Percentiles rank a stretch among this genome's conserved stretches.
These are phyloP conservation scores for Hololepta plana DNA, from an alignment of 2,888 invertebrate genomes.

Conservation along the genomic window DNA sequence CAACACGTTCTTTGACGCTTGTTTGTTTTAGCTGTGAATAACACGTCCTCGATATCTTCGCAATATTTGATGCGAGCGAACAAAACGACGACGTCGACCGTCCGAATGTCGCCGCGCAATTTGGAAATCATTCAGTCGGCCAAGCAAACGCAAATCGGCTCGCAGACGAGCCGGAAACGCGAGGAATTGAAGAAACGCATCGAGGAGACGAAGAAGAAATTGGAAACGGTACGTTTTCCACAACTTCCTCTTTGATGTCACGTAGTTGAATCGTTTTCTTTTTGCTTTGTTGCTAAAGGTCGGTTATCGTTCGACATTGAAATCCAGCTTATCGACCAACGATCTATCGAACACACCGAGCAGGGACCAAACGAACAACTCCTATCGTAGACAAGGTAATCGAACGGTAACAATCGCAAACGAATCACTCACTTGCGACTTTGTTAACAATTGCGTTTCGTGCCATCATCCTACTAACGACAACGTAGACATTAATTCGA, in stretches of 20 bases:
- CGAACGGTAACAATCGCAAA: no score
- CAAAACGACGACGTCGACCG: slow-evolving; percentile 16
- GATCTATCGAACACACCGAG: slow-evolving; percentile 59
- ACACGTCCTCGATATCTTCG: slow-evolving; percentile 42
- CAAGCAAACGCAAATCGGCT: slow-evolving; percentile 36
- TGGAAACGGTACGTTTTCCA: slow-evolving; percentile 59
- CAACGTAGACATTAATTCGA: no score
- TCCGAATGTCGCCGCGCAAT: slow-evolving; percentile 24
- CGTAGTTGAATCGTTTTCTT: not conserved
- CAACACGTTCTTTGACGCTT: no score
- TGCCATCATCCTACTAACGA: slow-evolving; percentile 1
- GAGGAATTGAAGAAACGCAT: slow-evolving; percentile 69
- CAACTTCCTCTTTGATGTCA: slow-evolving; percentile 1
- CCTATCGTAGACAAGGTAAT: slow-evolving; percentile 15
- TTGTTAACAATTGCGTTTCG: slow-evolving; percentile 1
- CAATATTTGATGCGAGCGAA: slow-evolving; percentile 28
- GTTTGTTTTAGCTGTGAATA: slow-evolving; percentile 19
- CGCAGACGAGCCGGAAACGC: slow-evolving; percentile 43
- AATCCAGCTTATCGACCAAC: slow-evolving; percentile 72
- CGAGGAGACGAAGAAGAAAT: slow-evolving; percentile 66
- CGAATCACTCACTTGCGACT: slow-evolving; percentile 5
- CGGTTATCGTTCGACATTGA: slow-evolving; percentile 61
- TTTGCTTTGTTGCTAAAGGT: not conserved
- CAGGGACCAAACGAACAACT: slow-evolving; percentile 25
- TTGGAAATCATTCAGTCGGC: slow-evolving; percentile 35